phyloP scores from a whole-genome alignment of 2,888 invertebrate genomes.

The Rosalia funebris region DNA sequence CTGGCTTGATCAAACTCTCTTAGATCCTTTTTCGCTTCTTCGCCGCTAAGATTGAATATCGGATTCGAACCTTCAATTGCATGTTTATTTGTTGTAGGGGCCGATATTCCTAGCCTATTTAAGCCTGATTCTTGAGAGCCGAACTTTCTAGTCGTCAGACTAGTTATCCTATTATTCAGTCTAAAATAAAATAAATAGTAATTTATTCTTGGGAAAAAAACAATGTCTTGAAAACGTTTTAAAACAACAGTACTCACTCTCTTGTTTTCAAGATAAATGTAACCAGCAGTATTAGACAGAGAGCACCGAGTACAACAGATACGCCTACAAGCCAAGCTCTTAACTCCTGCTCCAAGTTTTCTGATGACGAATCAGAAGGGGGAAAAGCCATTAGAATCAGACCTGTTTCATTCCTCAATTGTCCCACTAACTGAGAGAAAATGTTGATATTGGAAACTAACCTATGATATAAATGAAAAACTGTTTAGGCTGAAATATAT shows the following conservation, averaged over 20 bases:
- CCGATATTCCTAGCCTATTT: slow-evolving; percentile 65
- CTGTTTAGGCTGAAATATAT: neutral
- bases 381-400: slow-evolving; percentile 46
- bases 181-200: slow-evolving; percentile 57
- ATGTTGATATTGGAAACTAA: slow-evolving; percentile 45
- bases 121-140: slow-evolving; percentile 72
- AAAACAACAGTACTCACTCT: slow-evolving; percentile 61
- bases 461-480: no score
- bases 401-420: slow-evolving; percentile 40
- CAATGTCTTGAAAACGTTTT: no score
- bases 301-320: slow-evolving; percentile 66
- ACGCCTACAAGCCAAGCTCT: slow-evolving; percentile 67
- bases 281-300: slow-evolving; percentile 67
- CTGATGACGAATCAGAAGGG: slow-evolving; percentile 45
- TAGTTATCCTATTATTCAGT: slow-evolving; percentile 70
- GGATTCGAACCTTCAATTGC: slow-evolving; percentile 78
- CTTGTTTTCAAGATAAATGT: slow-evolving; percentile 69
- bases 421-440: slow-evolving; percentile 42
- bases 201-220: no score
- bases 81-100: slow-evolving; percentile 77
- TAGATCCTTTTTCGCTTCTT: slow-evolving; percentile 32
- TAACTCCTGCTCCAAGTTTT: slow-evolving; percentile 62
- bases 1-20: slow-evolving; percentile 34
- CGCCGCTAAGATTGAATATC: slow-evolving; percentile 66
- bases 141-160: slow-evolving; percentile 72